Evolutionary conservation across 35 echinoderm and acorn worm genomes (phyloP), one percentile per base, ranked within the genome.

Genomic region (Lytechinus pictus): DNA sequence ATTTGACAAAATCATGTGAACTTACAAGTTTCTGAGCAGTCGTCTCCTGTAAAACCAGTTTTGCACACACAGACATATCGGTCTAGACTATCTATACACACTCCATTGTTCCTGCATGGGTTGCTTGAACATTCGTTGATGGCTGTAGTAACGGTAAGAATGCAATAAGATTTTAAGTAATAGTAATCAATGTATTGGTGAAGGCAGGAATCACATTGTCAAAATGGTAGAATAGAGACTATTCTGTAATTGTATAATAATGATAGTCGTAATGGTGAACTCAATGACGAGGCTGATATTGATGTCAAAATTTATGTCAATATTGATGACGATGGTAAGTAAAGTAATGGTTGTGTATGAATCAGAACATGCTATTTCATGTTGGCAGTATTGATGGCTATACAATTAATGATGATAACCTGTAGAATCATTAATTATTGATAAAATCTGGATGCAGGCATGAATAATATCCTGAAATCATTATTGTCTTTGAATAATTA

Each of bases 11-110:
- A 52, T 90, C 11, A 4, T 94, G 92, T 27, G 7, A 14, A 16
- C 96, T 96, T 95, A 97, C 96, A 94, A 9, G 33, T 95, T 14
- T 97, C 88, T 93, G 92, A 93, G 89, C 96, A 97, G 86, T 95
- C 89, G 44, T 27, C 61, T 57, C 96, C 97, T 27, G 79, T 86
- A 87, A 28, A 97, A 9, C 97, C 97, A 58, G 96, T 88, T 21
- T 24, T 93, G 27, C 95, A 96, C 24, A 94, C 54, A 71, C 97
- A 98, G 9, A 95, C 94, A 94, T 96, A 98, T 95, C 94, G 89
- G 53, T 96, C 96, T 3, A 97, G 54, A 21, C 96, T 94, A 86
- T 98, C 94, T 29, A 97, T 92, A 61, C 97, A 98, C 53, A 71
- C 61, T 52, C 66, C 92, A 24, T 60, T 89, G 61, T 96, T 94